A percentile compares a stretch with the other conserved stretches of the same genome.
Evolutionary conservation across 1,140 invertebrate species (phyloP).

Genomic region (Drosophila lowei): DNA sequence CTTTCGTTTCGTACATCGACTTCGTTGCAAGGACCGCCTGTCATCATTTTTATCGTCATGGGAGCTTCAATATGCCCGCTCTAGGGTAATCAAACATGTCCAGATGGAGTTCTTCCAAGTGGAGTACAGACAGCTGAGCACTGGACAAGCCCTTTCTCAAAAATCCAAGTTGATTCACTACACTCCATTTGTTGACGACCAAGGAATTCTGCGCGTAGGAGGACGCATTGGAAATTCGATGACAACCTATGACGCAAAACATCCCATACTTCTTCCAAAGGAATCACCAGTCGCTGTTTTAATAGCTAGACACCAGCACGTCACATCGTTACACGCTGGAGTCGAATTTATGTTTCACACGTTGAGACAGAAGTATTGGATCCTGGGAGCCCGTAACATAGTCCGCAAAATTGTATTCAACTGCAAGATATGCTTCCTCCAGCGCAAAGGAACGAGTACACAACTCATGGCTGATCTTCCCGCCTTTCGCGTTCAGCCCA

Average conservation of each 20-base stretch:
- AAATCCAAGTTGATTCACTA: neutral
- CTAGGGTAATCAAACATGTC: neutral
- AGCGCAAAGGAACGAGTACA: neutral
- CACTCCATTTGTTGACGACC: neutral
- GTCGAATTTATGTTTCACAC: constrained; percentile 2
- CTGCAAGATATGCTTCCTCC: neutral
- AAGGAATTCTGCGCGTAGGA: too few relatives aligned
- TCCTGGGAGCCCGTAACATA: constrained; percentile 1
- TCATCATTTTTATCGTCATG: neutral
- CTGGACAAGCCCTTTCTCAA: too few relatives aligned
- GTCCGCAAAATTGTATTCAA: constrained; percentile 7
- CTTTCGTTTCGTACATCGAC: too few relatives aligned
- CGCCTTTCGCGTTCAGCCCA: too few relatives aligned
- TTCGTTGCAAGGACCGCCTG: neutral
- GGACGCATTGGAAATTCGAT: too few relatives aligned
- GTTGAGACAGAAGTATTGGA: constrained; percentile 1
- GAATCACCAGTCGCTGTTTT: too few relatives aligned
- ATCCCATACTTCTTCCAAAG: too few relatives aligned
- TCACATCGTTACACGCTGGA: neutral
- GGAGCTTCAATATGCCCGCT: constrained; percentile 1
- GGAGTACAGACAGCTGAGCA: neutral
- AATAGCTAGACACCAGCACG: neutral
- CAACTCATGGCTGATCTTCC: neutral
- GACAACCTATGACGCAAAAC: too few relatives aligned
- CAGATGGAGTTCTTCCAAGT: neutral